Base-by-base conservation (phyloP, 1,140 invertebrate species). In the Caenorhabditis latens region DNA sequence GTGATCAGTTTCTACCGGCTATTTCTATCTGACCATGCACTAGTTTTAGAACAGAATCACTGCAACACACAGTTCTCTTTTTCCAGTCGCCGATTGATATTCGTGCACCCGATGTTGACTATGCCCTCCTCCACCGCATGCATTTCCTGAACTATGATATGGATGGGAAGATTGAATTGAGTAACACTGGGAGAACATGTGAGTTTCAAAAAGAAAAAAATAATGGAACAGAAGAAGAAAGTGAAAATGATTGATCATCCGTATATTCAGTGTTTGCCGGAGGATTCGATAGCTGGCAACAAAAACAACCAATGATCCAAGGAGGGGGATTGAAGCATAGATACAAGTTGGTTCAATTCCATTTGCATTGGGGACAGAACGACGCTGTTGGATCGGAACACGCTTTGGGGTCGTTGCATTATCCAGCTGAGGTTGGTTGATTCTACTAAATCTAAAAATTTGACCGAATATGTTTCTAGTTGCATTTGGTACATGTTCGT, bases 311-410 rank as follows among this genome's bases (percentile, higher is more conserved):
- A 13, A 92, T 86, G 79, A 91, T 92, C 71, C 91, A 86, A 46
- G 96, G 96, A 0, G 96, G 96, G 0, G 93, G 96, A 8, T 93
- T 96, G 0, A 94, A 94, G 0, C 94, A 94, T 4, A 94, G 94
- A 87, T 97, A 96, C 90, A 93, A 95, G 50, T 96, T 97, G 89
- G 94, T 94, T 40, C 96, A 97, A 91, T 93, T 96, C 58, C 96
- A 97, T 93, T 95, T 96, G 86, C 96, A 97, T 91, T 97, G 96
- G 95, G 96, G 96, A 0, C 94, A 95, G 63, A 95, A 96, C 85
- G 95, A 96, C 90, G 94, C 94, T 0, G 93, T 95, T 71, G 97
- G 97, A 43, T 97, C 96, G 1, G 97, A 98, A 93, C 96, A 97
- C 93, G 94, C 94, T 40, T 95, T 98, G 24, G 96, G 96, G 89